Base-by-base conservation (phyloP, 2,113 vertebrate genomes). In the Micromys minutus region DNA sequence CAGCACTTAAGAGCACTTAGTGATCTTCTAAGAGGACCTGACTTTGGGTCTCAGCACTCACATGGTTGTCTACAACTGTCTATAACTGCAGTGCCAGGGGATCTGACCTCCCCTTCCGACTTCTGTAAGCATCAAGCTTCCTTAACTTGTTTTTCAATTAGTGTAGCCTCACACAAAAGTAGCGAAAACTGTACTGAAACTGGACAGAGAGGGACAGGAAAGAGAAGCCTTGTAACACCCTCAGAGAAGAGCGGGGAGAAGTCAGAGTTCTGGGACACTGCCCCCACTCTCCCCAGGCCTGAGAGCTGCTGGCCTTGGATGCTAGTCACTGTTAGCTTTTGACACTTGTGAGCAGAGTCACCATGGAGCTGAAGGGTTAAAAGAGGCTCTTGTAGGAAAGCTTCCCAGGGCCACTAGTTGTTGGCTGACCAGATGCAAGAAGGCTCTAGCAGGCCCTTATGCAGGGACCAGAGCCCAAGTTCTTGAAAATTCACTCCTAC, bases 131-230 rank as follows among this genome's bases (percentile, higher is more conserved):
- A 42, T 24, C n/a, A 42, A 57, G 15, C 10, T 29, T 92, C 5
- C 9, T 90, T 77, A 67, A 69, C 61, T 90, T 95, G 47, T 61
- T 92, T 94, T 91, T 31, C 72, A 92, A 94, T 79, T 88, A 72
- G 72, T 26, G 47, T 96, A 61, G 12, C 36, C 15, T 93, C 19
- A 61, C 57, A 39, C 59, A 88, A 87, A 39, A 36, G 36, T n/a
- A 77, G 36, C 65, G n/a, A 65, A 94, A 89, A 3, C 17, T 11
- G 34, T 94, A 42, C 2, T 75, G 61, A 50, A 79, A 21, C 67
- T 52, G 65, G 69, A 67, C 90, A 29, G 50, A n/a, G 17, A 76
- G 61, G 65, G n/a, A 63, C 31, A 77, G 29, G 50, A 94, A 10
- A 59, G 9, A 55, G 26, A 87, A 84, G 39, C 15, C 26, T 63